Percentiles rank a stretch among this genome's conserved stretches.
phyloP scores from a whole-genome alignment of 2,113 vertebrate genomes.

The Tachysurus fulvidraco region DNA sequence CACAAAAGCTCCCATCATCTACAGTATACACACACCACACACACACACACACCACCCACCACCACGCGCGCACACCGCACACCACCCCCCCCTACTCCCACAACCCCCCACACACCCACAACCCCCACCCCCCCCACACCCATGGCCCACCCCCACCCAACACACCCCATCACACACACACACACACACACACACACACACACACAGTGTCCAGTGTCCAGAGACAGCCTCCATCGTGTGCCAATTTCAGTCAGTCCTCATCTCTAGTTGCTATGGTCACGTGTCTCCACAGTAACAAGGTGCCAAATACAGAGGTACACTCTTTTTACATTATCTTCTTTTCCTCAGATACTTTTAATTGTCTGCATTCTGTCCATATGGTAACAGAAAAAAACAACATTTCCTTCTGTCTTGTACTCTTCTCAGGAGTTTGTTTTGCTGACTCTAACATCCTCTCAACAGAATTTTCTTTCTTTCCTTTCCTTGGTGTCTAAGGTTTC shows the following conservation, averaged over 20 bases:
- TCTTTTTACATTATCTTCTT: conserved; percentile 40
- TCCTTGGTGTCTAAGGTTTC: conserved; percentile 53
- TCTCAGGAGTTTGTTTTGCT: conserved; percentile 66
- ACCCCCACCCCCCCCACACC: no score
- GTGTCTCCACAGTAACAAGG: conserved; percentile 54
- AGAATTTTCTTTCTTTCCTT: conserved; percentile 55
- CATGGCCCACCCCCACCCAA: no score
- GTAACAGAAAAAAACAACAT: conserved; percentile 41
- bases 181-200: conserved; percentile 19
- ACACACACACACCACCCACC: no score
- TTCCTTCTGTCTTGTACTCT: conserved; percentile 63
- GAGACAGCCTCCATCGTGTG: conserved; percentile 43
- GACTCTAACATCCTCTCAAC: conserved; percentile 63
- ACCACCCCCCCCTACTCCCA: no score
- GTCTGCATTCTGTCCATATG: conserved; percentile 62
- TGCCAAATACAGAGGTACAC: conserved; percentile 43
- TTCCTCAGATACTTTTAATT: conserved; percentile 64
- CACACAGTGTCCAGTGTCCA: conserved; percentile 10
- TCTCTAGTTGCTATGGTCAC: conserved; percentile 53
- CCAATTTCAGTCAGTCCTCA: conserved; percentile 52
- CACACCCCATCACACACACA: no score
- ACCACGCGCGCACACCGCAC: no score
- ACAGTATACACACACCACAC: no score
- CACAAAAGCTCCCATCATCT: no score
- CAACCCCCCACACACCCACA: no score